Conservation (phyloP, 1,140 invertebrate species). For the Potamilus streckersoni region DNA sequence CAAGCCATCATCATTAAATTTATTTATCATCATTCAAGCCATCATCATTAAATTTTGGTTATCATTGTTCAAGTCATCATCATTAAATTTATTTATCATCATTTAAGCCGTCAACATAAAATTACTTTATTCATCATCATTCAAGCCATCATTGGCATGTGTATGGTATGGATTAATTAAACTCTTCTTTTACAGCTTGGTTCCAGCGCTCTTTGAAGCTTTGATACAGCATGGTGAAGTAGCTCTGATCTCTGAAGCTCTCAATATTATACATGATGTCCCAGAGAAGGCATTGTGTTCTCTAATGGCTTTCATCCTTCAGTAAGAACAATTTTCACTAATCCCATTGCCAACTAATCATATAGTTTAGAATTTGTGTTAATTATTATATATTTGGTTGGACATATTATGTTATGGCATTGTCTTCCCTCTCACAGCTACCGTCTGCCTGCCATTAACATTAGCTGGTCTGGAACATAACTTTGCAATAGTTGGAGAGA, state of each 20-base stretch:
- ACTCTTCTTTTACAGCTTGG: conserved; percentile 11
- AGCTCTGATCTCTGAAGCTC: not conserved
- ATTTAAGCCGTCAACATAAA: no score
- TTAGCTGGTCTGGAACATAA: no score
- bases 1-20: not conserved
- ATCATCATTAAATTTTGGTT: not conserved
- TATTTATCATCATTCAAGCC: no score
- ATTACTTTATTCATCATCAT: not conserved
- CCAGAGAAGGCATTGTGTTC: conserved; percentile 23
- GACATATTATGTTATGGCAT: not conserved
- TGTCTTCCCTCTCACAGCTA: not conserved
- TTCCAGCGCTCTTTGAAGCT: conserved; percentile 6
- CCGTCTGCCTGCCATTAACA: not conserved
- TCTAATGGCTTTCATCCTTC: conserved; percentile 17
- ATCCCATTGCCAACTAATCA: not conserved
- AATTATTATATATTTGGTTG: not conserved
- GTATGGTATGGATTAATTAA: not conserved
- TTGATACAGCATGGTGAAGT: conserved; percentile 15
- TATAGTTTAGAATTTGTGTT: not conserved
- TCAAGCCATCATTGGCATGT: not conserved
- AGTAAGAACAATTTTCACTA: conserved; percentile 11
- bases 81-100: not conserved
- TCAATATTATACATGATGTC: conserved; percentile 6
- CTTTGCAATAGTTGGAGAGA: no score
- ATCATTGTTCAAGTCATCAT: no score